Conservation (phyloP, 2,113 vertebrate genomes). For the Origma solitaria region DNA sequence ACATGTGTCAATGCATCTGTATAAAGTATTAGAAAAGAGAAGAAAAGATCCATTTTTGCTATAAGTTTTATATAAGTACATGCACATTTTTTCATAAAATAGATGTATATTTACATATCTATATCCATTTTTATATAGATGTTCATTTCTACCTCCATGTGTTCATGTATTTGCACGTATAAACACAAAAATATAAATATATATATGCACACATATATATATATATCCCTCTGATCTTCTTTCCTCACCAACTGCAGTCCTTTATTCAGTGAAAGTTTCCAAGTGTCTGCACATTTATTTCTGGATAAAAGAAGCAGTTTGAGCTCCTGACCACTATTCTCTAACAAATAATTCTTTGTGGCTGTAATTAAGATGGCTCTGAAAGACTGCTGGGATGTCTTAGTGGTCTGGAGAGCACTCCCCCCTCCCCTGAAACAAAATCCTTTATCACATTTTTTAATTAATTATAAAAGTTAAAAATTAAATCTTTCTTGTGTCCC, state of each 20-base stretch:
- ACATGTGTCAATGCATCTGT: fast-evolving
- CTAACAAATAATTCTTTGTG: constrained; percentile 50
- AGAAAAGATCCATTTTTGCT: background rate
- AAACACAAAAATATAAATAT: background rate
- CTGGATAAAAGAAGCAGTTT: constrained; percentile 11
- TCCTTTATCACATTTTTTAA: constrained; percentile 76
- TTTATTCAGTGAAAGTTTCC: background rate
- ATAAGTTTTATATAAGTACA: fast-evolving
- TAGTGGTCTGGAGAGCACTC: constrained; percentile 42
- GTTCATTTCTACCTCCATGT: background rate
- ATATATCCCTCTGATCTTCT: background rate
- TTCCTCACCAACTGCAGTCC: background rate
- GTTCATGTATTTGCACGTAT: fast-evolving
- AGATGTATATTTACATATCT: fast-evolving
- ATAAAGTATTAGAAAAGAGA: background rate
- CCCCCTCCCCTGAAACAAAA: constrained; percentile 69
- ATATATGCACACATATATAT: fast-evolving
- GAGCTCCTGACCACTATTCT: constrained; percentile 43
- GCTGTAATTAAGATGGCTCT: constrained; percentile 51
- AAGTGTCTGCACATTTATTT: constrained; percentile 8
- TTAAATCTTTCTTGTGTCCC: constrained; percentile 79
- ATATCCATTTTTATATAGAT: background rate
- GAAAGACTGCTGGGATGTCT: constrained; percentile 49
- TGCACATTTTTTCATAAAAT: background rate
- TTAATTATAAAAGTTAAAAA: constrained; percentile 81